Conservation (phyloP, 2,797 vertebrate species). For the Naso thynnoides region DNA sequence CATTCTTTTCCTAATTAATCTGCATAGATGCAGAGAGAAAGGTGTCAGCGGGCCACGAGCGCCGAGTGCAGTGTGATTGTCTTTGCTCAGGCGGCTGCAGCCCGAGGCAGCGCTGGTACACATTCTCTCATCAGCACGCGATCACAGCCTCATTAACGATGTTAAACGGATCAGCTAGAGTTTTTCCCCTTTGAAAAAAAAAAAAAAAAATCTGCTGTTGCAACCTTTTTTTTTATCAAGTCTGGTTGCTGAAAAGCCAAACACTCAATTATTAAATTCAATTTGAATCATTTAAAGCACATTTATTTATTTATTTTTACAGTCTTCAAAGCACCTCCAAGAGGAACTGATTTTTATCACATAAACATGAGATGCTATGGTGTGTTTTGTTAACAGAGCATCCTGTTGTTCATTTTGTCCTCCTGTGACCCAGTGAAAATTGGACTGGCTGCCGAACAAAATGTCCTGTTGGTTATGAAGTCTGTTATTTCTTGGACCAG, state of each 20-base stretch:
- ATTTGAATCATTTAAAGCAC: constrained; percentile 51
- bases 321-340: constrained; percentile 40
- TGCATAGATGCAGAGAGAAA: constrained; percentile 13
- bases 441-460: too few species aligned
- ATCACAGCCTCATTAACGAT: constrained; percentile 59
- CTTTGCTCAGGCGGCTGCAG: constrained; percentile 42
- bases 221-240: constrained; percentile 36
- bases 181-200: constrained; percentile 36
- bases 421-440: too few species aligned
- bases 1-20: constrained; percentile 31
- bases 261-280: constrained; percentile 48
- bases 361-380: constrained; percentile 25
- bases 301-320: constrained; percentile 6
- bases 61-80: constrained; percentile 3
- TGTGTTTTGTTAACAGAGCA: too few species aligned
- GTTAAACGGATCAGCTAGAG: constrained; percentile 45
- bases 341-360: not conserved
- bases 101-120: constrained; percentile 35
- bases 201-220: constrained; percentile 49
- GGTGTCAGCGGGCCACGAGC: constrained; percentile 30
- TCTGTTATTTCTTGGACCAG: too few species aligned
- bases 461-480: too few species aligned
- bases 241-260: constrained; percentile 46
- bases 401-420: too few species aligned
- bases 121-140: constrained; percentile 47